These are phyloP conservation scores for Capitella teleta DNA, from an alignment of 1,140 invertebrate genomes.

Conservation along the genomic window DNA sequence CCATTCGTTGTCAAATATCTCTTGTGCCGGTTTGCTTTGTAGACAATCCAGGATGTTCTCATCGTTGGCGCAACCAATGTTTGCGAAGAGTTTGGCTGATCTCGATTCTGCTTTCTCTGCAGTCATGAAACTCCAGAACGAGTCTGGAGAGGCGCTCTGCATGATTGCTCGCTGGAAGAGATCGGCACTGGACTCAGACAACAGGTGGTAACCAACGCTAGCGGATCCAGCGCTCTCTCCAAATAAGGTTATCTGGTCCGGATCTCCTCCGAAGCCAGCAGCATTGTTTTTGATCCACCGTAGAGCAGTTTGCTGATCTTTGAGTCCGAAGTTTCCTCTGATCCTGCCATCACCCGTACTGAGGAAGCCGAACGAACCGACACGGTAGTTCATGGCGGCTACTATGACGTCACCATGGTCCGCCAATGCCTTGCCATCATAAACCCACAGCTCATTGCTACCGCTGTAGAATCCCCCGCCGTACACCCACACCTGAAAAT, in stretches of 20 bases:
- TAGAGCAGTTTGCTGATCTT: slow-evolving; percentile 52
- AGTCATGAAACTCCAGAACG: slow-evolving; percentile 79
- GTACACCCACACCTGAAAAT: slow-evolving; percentile 81
- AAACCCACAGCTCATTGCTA: slow-evolving; percentile 81
- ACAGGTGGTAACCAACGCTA: slow-evolving; percentile 75
- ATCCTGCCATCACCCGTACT: slow-evolving; percentile 56
- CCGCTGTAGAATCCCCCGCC: slow-evolving; percentile 77
- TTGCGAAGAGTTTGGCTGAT: slow-evolving; percentile 33
- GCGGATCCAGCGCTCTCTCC: slow-evolving; percentile 83
- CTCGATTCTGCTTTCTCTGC: slow-evolving; percentile 63
- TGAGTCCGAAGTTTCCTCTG: slow-evolving; percentile 49
- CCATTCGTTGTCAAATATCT: slow-evolving; percentile 73
- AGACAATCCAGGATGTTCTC: slow-evolving; percentile 69
- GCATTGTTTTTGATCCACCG: slow-evolving; percentile 48
- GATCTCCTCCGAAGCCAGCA: slow-evolving; percentile 27
- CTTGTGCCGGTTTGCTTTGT: slow-evolving; percentile 53
- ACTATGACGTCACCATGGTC: slow-evolving; percentile 66
- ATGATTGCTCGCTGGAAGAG: slow-evolving; percentile 66
- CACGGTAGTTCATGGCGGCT: slow-evolving; percentile 84
- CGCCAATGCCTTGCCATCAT: slow-evolving; percentile 72
- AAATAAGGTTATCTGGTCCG: slow-evolving; percentile 22
- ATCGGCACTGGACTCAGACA: slow-evolving; percentile 67
- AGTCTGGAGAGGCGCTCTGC: slow-evolving; percentile 50
- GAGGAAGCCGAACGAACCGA: slow-evolving; percentile 74
- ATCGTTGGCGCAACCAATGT: slow-evolving; percentile 42